Evolutionary conservation across 2,113 vertebrate genomes (phyloP).

Genomic region (Salvelinus alpinus): DNA sequence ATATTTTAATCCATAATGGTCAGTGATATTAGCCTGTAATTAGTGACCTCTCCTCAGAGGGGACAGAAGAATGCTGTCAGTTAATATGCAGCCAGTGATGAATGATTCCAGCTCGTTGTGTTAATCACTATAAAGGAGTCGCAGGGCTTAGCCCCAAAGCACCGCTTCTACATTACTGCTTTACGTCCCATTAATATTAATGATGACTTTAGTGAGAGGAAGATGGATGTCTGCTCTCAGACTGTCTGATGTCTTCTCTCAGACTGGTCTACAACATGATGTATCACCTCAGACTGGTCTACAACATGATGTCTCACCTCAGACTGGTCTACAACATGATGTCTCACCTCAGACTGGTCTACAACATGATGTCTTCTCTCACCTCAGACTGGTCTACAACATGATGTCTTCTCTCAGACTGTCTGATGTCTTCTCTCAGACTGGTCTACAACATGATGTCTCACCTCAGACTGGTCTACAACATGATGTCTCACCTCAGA

Average conservation of each 20-base stretch:
- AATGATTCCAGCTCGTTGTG: conserved; percentile 77
- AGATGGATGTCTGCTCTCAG: not conserved
- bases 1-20: conserved; percentile 72
- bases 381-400: too few species aligned
- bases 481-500: too few species aligned
- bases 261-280: too few species aligned
- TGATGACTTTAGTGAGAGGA: conserved; percentile 64
- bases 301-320: too few species aligned
- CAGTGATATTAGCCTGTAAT: conserved; percentile 68
- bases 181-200: conserved; percentile 78
- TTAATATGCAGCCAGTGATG: conserved; percentile 67
- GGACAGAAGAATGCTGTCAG: conserved; percentile 61
- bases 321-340: too few species aligned
- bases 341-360: not conserved
- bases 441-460: too few species aligned
- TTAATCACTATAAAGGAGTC: conserved; percentile 75
- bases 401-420: too few species aligned
- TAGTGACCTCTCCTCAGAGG: conserved; percentile 67
- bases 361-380: too few species aligned
- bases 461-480: too few species aligned
- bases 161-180: conserved; percentile 76
- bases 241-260: not conserved
- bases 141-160: conserved; percentile 71
- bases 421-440: too few species aligned
- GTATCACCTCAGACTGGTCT: too few species aligned